Evolutionary conservation across 2,113 vertebrate species (phyloP).

Genomic region (Equus quagga): DNA sequence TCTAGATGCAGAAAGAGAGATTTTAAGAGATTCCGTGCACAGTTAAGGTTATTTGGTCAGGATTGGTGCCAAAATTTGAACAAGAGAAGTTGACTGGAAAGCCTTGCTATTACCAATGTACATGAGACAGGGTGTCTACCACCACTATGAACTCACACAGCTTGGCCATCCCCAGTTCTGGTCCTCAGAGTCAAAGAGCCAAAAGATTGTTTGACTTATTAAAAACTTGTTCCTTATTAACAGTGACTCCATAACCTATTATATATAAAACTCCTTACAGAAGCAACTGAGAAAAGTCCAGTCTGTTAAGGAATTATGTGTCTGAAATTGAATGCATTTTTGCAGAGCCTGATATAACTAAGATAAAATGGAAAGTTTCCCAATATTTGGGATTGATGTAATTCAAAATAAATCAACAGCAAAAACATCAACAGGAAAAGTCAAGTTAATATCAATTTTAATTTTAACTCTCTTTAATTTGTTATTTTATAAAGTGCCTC

Average conservation of each 20-base stretch:
- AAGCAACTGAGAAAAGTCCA: not conserved
- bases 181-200: not conserved
- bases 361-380: not conserved
- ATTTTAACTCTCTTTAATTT: not conserved
- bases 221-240: not conserved
- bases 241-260: not conserved
- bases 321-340: not conserved
- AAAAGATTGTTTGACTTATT: not conserved
- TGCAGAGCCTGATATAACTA: not conserved
- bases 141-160: not conserved
- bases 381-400: not conserved
- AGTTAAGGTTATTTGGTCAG: not conserved
- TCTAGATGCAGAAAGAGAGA: not conserved
- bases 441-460: not conserved
- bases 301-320: not conserved
- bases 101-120: not conserved
- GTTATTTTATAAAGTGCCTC: not conserved
- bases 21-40: not conserved
- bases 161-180: not conserved
- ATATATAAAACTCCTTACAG: not conserved
- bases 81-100: not conserved
- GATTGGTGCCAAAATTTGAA: not conserved
- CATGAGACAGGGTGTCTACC: accelerated
- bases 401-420: not conserved
- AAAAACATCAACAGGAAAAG: conserved; percentile 45